Evolutionary conservation across 2,113 vertebrate genomes (phyloP).

Genomic region (Platycercus adscitus): DNA sequence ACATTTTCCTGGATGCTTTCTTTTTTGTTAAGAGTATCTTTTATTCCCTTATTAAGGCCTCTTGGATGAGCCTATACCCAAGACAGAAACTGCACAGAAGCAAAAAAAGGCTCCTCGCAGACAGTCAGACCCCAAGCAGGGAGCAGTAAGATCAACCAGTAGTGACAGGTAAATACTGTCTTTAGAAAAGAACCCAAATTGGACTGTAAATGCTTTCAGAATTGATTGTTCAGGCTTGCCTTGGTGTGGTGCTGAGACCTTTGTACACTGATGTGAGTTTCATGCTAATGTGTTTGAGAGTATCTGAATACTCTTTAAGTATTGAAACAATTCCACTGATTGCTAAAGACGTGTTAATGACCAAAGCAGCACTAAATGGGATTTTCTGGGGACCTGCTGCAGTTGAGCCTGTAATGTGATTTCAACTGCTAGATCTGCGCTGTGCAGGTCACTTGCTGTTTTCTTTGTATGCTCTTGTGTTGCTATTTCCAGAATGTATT

Average conservation of each 20-base stretch:
- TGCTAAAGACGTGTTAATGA: neutral
- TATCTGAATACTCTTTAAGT: neutral
- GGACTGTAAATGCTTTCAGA: neutral
- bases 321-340: neutral
- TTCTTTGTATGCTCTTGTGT: neutral
- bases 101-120: constrained; percentile 84
- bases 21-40: neutral
- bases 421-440: neutral
- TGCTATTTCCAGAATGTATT: neutral
- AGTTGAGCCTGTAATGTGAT: neutral
- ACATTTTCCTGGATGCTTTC: neutral
- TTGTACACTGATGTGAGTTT: neutral
- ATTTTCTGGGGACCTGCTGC: neutral
- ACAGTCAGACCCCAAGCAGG: constrained; percentile 81
- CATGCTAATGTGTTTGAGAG: neutral
- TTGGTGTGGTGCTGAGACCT: neutral
- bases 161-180: constrained; percentile 85
- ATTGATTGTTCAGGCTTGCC: neutral
- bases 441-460: neutral
- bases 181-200: neutral
- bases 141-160: constrained; percentile 83
- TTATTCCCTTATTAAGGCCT: constrained; percentile 79
- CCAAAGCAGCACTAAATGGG: neutral
- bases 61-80: constrained; percentile 84
- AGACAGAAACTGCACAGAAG: constrained; percentile 83